These are phyloP conservation scores for Campopleginae sp. DNA, from an alignment of 2,888 invertebrate species.

Conservation along the genomic window DNA sequence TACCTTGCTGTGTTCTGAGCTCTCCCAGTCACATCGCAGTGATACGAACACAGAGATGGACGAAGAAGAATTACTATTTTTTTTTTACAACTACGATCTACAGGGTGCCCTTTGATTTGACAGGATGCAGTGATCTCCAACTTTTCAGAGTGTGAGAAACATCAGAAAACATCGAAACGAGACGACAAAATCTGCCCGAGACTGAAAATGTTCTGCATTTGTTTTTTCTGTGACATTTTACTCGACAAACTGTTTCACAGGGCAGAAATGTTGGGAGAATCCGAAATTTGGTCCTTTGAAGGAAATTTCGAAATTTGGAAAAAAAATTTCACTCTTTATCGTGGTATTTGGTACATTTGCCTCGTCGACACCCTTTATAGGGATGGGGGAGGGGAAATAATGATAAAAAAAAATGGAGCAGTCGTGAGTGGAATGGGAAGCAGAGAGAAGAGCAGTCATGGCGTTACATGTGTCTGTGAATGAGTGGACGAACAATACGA, in stretches of 20 bases:
- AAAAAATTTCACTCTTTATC: background rate
- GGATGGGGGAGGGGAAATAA: background rate
- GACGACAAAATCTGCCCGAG: background rate
- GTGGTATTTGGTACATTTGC: background rate
- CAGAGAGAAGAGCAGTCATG: conserved; percentile 13
- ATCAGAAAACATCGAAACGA: background rate
- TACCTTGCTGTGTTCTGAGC: conserved; percentile 71
- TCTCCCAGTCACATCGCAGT: conserved; percentile 44
- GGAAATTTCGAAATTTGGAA: background rate
- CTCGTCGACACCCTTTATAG: background rate
- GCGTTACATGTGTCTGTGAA: background rate
- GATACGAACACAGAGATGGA: conserved; percentile 49
- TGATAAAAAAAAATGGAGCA: conserved; percentile 3
- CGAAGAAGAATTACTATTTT: conserved; percentile 33
- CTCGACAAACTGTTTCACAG: background rate
- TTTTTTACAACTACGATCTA: conserved; percentile 13
- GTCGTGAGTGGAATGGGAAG: conserved; percentile 39
- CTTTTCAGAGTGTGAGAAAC: background rate
- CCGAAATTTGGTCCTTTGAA: background rate
- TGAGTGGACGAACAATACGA: conserved; percentile 3
- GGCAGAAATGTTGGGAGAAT: background rate
- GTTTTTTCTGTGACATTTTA: background rate
- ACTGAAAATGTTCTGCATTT: background rate
- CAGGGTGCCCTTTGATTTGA: background rate
- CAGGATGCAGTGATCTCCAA: background rate